Base-by-base conservation (phyloP, 2,113 vertebrate genomes). In the Nettapus auritus region DNA sequence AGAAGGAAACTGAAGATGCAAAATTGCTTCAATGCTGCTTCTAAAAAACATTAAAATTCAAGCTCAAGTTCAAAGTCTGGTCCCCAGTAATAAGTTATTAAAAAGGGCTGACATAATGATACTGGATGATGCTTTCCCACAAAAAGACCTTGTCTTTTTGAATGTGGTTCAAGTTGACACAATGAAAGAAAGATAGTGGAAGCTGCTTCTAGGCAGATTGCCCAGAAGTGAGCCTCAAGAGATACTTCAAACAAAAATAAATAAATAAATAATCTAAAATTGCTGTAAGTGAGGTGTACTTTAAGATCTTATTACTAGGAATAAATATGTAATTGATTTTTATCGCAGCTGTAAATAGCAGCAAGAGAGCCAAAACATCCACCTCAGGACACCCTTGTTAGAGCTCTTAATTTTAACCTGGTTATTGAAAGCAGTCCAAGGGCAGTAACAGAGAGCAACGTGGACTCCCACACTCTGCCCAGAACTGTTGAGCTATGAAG, bases 361-460 rank as follows among this genome's bases (percentile, higher is more conserved):
- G 33, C 23, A 57, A 17, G 21, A 89, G 40, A 96, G 85, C 92
- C 78, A 91, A 69, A 95, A 85, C 75, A 80, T 93, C 75, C 38
- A 91, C 85, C 90, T 95, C 53, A 95, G 77, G 74, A 93, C 57
- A 86, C 88, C 38, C 44, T 93, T 0, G 1, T 89, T 71, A 85
- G 57, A 82, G 85, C 44, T 95, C 44, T 96, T 96, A 87, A 97
- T 97, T 96, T 97, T 89, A 93, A 96, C 90, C 75, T 79, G 26
- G 82, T 93, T 89, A 36, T 53, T 93, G 90, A 86, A 76, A 91
- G 82, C 75, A 53, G 31, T 69, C 92, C 90, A 88, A 89, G 55
- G 25, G 29, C 63, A 85, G 76, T n/a, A 82, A 52, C 42, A 64
- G 77, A n/a, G 50, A 78, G 38, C 46, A 74, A 3, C 0, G 2